phyloP scores from a whole-genome alignment of 2,888 invertebrate species.

The Dryobotodes eremita region DNA sequence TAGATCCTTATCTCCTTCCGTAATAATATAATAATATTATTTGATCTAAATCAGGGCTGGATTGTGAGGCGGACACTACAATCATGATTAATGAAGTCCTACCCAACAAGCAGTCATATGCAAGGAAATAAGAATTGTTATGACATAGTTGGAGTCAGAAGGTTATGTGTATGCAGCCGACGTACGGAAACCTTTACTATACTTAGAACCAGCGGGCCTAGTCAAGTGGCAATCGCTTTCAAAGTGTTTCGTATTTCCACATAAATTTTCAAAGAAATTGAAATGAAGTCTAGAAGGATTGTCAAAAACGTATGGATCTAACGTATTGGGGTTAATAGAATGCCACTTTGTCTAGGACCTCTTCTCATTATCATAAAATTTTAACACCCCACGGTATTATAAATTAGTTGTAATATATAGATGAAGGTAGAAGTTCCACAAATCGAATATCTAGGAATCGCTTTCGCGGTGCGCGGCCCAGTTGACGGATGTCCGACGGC shows the following conservation, averaged over 20 bases:
- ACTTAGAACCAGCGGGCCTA: not conserved
- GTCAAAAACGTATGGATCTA: not conserved
- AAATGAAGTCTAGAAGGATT: not conserved
- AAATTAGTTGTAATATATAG: too few species aligned
- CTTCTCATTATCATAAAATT: not conserved
- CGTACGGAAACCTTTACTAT: not conserved
- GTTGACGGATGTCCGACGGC: too few species aligned
- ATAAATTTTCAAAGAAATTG: not conserved
- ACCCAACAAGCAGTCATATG: conserved; percentile 52
- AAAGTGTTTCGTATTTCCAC: not conserved
- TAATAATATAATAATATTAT: conserved; percentile 59
- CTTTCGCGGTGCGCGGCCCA: too few species aligned
- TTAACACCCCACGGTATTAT: too few species aligned
- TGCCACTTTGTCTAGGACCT: not conserved
- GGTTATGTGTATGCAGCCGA: not conserved
- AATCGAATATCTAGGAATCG: too few species aligned
- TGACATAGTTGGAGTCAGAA: conserved; percentile 1
- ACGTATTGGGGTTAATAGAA: too few species aligned
- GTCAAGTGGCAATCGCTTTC: not conserved
- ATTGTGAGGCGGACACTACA: conserved; percentile 36
- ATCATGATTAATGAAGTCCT: conserved; percentile 69
- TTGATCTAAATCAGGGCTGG: conserved; percentile 59
- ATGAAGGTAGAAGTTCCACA: too few species aligned
- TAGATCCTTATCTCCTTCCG: conserved; percentile 68
- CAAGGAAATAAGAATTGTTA: conserved; percentile 41